Conservation (phyloP, 2,113 vertebrate species). For the Platysteira castanea region DNA sequence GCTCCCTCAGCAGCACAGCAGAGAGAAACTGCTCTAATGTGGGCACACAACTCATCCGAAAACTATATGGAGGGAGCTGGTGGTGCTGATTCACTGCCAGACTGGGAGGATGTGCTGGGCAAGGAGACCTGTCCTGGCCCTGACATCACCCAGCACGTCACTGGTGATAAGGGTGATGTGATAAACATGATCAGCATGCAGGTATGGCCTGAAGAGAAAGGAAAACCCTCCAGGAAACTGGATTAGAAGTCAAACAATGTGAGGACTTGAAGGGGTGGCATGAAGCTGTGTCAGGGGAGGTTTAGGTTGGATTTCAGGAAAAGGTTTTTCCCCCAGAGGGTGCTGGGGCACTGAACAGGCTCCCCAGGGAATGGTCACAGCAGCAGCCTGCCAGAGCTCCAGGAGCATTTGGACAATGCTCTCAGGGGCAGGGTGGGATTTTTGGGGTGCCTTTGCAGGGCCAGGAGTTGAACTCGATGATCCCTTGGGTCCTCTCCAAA, state of each 20-base stretch:
- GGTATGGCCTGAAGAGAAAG: fast-evolving
- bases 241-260: not conserved
- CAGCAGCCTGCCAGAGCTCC: not conserved
- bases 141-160: not conserved
- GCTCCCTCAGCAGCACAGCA: constrained; percentile 6
- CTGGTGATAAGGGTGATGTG: not conserved
- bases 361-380: fast-evolving
- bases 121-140: not conserved
- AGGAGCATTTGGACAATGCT: fast-evolving
- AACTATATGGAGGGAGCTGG: not conserved
- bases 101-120: not conserved
- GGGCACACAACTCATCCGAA: not conserved
- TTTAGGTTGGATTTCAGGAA: not conserved
- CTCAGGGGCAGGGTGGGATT: not conserved
- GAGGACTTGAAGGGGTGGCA: fast-evolving
- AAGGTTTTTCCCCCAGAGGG: not conserved
- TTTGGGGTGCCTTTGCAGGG: not conserved
- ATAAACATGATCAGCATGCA: fast-evolving
- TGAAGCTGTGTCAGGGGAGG: not conserved
- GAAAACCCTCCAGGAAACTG: not conserved
- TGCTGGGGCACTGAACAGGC: not conserved
- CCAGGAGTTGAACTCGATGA: fast-evolving
- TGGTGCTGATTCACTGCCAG: not conserved
- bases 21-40: not conserved
- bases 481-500: not conserved